A percentile compares a stretch with the other conserved stretches of the same genome.
phyloP scores from a whole-genome alignment of 2,113 vertebrate species.

The Ceratotherium simum region DNA sequence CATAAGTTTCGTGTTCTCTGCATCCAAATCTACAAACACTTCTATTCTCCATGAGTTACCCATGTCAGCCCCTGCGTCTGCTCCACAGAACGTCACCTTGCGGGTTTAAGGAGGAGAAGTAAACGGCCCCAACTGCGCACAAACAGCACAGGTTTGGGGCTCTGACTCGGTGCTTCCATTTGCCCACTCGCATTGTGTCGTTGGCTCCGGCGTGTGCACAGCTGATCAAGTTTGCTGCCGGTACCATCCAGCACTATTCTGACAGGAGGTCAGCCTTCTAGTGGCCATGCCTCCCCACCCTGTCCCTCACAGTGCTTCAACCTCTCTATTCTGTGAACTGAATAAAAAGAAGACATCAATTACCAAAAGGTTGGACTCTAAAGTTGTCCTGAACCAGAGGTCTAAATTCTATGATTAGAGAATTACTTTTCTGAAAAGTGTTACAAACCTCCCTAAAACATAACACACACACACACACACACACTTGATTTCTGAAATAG shows the following conservation, averaged over 20 bases:
- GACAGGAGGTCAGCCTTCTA: background rate
- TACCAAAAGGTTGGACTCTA: background rate
- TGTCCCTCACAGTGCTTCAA: rapidly evolving
- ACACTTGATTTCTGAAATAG: background rate
- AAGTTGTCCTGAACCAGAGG: background rate
- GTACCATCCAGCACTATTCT: rapidly evolving
- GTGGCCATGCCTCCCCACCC: rapidly evolving
- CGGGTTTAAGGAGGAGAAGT: rapidly evolving
- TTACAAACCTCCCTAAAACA: background rate
- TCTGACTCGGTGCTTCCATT: rapidly evolving
- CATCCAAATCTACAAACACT: rapidly evolving
- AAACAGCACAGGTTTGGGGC: rapidly evolving
- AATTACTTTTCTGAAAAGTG: background rate
- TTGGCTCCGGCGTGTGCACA: rapidly evolving
- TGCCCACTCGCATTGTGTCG: rapidly evolving
- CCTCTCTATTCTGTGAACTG: background rate
- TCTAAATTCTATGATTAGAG: background rate
- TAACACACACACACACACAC: background rate
- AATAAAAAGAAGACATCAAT: background rate
- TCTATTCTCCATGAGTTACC: rapidly evolving
- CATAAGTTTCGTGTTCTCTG: rapidly evolving
- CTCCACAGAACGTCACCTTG: rapidly evolving
- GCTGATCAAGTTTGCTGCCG: background rate
- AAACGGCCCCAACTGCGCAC: rapidly evolving
- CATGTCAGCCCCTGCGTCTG: rapidly evolving